Evolutionary conservation across 1,140 invertebrate genomes (phyloP).

Genomic region (Ptiloglossa arizonensis): DNA sequence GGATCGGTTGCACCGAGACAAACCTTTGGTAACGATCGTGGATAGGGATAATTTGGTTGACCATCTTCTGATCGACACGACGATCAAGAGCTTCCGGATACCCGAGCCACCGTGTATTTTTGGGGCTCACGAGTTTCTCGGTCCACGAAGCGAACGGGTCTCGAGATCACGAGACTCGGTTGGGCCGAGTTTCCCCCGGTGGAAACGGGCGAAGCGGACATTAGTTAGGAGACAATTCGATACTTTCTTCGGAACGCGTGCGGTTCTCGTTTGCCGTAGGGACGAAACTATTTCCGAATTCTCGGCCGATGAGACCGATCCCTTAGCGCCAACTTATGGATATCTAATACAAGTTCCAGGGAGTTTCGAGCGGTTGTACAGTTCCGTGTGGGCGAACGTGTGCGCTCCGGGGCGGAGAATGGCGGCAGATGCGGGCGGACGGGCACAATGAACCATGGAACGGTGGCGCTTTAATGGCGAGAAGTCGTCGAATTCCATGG

Average conservation of each 20-base stretch:
- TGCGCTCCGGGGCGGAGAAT: slow-evolving; percentile 32
- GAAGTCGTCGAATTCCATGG: slow-evolving; percentile 72
- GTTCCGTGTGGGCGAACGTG: slow-evolving; percentile 50
- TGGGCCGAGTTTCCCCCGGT: not conserved
- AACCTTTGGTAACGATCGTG: too few species aligned
- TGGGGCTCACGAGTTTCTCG: too few species aligned
- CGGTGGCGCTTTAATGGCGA: slow-evolving; percentile 69
- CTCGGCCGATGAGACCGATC: slow-evolving; percentile 67
- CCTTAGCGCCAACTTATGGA: slow-evolving; percentile 72
- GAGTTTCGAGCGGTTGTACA: slow-evolving; percentile 71
- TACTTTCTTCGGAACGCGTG: not conserved
- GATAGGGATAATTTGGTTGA: too few species aligned
- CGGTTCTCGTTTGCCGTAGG: not conserved
- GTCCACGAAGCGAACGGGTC: too few species aligned
- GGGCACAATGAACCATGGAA: slow-evolving; percentile 73
- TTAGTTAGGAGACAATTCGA: not conserved
- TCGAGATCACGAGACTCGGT: too few species aligned
- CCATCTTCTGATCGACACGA: too few species aligned
- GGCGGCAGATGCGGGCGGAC: slow-evolving; percentile 48
- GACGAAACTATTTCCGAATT: slow-evolving; percentile 71
- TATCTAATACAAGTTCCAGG: slow-evolving; percentile 74
- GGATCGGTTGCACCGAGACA: too few species aligned
- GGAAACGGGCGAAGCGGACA: not conserved
- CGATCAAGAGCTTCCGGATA: too few species aligned
- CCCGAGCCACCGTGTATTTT: too few species aligned